Conservation (phyloP, 2,797 vertebrate species). For the Stomatorhinus walkeri region DNA sequence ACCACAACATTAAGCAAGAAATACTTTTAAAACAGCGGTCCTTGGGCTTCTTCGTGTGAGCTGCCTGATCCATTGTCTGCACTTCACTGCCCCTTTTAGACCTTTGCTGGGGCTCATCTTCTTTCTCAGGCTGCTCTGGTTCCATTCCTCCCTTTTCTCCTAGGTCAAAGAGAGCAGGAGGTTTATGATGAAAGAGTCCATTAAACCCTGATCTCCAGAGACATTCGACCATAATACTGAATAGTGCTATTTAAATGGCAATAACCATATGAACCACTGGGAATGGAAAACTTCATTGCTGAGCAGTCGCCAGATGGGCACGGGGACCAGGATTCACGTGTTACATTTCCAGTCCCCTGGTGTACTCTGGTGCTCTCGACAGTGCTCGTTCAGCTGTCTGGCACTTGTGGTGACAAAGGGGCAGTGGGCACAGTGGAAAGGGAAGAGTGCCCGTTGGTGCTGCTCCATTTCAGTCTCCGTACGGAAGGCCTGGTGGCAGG, state of each 20-base stretch:
- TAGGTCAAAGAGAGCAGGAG: not conserved
- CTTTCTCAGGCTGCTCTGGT: not conserved
- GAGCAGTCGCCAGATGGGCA: not conserved
- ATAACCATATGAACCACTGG: not conserved
- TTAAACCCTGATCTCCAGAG: not conserved
- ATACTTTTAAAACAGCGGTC: slow-evolving; percentile 62
- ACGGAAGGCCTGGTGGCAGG: slow-evolving; percentile 61
- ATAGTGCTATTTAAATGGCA: not conserved
- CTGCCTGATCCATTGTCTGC: slow-evolving; percentile 24
- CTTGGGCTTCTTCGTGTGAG: slow-evolving; percentile 24
- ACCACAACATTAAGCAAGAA: not conserved
- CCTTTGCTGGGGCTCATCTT: slow-evolving; percentile 2
- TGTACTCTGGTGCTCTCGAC: slow-evolving; percentile 42
- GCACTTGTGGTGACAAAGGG: slow-evolving; percentile 59
- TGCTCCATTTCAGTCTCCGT: slow-evolving; percentile 62
- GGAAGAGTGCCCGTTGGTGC: slow-evolving; percentile 61
- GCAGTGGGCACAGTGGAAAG: slow-evolving; percentile 69
- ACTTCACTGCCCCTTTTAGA: slow-evolving; percentile 33
- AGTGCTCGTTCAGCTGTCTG: slow-evolving; percentile 64
- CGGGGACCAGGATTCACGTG: not conserved
- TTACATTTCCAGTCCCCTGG: slow-evolving; percentile 28
- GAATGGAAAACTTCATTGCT: not conserved
- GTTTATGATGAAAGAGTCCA: not conserved
- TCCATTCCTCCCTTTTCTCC: not conserved
- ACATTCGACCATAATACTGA: not conserved